These are phyloP conservation scores for Tetranychus urticae DNA, from an alignment of 1,140 invertebrate genomes.

Conservation along the genomic window DNA sequence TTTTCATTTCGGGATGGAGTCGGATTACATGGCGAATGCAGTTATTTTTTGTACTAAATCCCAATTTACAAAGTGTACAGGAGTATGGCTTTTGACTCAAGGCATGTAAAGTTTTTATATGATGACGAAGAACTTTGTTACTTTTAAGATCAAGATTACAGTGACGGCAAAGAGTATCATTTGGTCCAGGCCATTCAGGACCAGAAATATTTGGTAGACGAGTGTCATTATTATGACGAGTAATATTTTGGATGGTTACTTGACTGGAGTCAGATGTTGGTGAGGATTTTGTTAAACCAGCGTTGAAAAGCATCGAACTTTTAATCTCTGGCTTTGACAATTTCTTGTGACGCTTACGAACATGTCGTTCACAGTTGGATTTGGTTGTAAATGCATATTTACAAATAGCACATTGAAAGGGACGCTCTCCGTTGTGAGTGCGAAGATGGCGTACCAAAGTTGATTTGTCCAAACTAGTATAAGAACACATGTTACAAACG, in stretches of 20 bases:
- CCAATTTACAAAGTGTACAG: slow-evolving; percentile 20
- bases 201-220: slow-evolving; percentile 5
- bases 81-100: slow-evolving; percentile 22
- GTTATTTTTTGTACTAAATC: slow-evolving; percentile 24
- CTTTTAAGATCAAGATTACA: slow-evolving; percentile 24
- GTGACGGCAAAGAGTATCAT: slow-evolving; percentile 24
- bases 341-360: slow-evolving; percentile 52
- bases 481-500: slow-evolving; percentile 75
- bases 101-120: slow-evolving; percentile 20
- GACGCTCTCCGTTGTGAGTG: slow-evolving; percentile 76
- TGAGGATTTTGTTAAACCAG: slow-evolving; percentile 4
- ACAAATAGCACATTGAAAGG: slow-evolving; percentile 76
- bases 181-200: slow-evolving; percentile 1
- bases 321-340: slow-evolving; percentile 29
- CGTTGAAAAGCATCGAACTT: slow-evolving; percentile 15
- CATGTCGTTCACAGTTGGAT: slow-evolving; percentile 47
- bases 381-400: slow-evolving; percentile 91
- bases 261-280: neutral
- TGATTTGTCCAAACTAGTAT: slow-evolving; percentile 64
- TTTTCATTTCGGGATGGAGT: slow-evolving; percentile 19
- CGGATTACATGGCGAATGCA: slow-evolving; percentile 24
- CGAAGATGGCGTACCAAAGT: slow-evolving; percentile 67
- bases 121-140: slow-evolving; percentile 22
- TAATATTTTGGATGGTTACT: neutral
- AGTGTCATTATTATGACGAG: neutral